Conservation (phyloP, 2,797 vertebrate genomes). For the Bovichtus diacanthus region DNA sequence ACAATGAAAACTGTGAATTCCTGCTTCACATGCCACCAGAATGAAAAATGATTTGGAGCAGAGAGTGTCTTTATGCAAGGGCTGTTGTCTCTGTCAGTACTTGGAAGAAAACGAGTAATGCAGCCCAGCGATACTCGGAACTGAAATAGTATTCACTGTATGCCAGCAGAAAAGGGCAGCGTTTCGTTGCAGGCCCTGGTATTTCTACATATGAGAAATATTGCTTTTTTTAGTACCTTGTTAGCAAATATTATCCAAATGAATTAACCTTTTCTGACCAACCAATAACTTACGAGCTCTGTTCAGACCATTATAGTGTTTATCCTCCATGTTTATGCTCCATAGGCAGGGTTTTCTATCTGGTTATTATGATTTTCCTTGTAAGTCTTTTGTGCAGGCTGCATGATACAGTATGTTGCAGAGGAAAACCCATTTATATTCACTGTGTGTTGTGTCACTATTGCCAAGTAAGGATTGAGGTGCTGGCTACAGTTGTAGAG, state of each 20-base stretch:
- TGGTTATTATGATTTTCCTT: background rate
- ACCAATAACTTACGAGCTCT: background rate
- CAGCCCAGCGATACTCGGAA: background rate
- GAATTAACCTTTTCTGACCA: background rate
- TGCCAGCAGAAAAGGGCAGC: conserved; percentile 5
- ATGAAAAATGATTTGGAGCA: conserved; percentile 35
- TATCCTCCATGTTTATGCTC: background rate
- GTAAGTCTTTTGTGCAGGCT: conserved; percentile 1
- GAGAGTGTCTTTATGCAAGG: conserved; percentile 28
- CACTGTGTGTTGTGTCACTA: conserved; percentile 9
- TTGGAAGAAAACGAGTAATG: conserved; percentile 28
- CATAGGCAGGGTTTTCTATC: background rate
- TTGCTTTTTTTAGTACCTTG: background rate
- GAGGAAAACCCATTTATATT: conserved; percentile 28
- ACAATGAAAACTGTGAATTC: conserved; percentile 47
- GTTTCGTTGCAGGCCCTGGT: conserved; percentile 13
- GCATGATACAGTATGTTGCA: conserved; percentile 16
- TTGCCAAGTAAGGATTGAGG: background rate
- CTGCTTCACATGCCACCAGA: conserved; percentile 19
- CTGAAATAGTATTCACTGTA: conserved; percentile 20
- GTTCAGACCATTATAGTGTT: background rate
- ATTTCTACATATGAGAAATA: background rate
- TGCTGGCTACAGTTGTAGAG: background rate
- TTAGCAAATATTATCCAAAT: background rate
- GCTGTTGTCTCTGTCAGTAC: conserved; percentile 37